Evolutionary conservation across 2,888 invertebrate genomes (phyloP), one percentile per base, ranked within the genome.

Genomic region (Melieria crassipennis): DNA sequence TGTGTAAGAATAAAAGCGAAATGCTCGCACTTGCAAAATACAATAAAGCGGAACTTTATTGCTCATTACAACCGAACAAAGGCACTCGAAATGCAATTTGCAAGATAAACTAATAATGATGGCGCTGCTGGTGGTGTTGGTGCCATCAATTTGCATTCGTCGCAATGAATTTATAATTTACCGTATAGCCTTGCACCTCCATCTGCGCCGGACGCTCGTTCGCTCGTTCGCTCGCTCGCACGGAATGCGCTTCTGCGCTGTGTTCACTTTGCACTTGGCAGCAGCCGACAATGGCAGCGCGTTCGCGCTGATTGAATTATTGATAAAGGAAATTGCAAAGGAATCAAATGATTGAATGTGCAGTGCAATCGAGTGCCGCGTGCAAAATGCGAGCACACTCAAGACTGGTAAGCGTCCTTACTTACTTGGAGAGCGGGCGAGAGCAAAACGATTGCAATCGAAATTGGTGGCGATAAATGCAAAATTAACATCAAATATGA

Each of bases 231-330:
- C n/a, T n/a, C n/a, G n/a, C n/a, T n/a, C n/a, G n/a, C n/a, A n/a
- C 42, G 9, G 42, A 7, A 4, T 61, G 45, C 61, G 42, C 46
- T 61, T n/a, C 45, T 42, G n/a, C 45, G 5, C 10, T 10, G 46
- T 7, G 42, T 13, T 61, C 43, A 0, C 42, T 45, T 13, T 77
- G 72, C 71, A 76, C 70, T 75, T 56, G 66, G 68, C 74, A 69
- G 50, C 43, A 10, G 66, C 71, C 45, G 58, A 62, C 58, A 64
- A 56, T 61, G 58, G 30, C 65, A 50, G 58, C 64, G 65, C 47
- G 55, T 45, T 58, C 72, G 63, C 13, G 60, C 56, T 67, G 69
- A 72, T 72, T 72, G 72, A 72, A 72, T 72, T 72, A 72, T 72
- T 72, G 69, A 69, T 65, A 69, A 69, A 47, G 60, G 55, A 72